Percentiles rank a stretch among this genome's conserved stretches.
phyloP scores from a whole-genome alignment of 2,888 invertebrate species.

The Drosophila austrosaltans region DNA sequence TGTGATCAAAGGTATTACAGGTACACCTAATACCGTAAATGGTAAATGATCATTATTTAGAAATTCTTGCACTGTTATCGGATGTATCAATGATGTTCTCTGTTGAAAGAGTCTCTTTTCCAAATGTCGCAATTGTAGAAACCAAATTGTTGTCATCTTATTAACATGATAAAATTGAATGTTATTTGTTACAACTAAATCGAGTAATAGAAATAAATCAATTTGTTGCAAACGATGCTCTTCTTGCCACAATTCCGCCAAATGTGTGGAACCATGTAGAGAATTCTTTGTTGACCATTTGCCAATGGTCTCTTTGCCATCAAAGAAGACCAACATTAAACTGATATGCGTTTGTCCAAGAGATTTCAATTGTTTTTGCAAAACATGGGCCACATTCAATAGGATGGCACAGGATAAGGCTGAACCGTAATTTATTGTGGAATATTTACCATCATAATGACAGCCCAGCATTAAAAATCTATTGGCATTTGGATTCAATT shows the following conservation, averaged over 20 bases:
- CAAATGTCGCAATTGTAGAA: conserved; percentile 87
- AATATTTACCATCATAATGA: conserved; percentile 91
- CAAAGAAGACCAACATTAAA: conserved; percentile 96
- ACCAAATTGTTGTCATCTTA: conserved; percentile 89
- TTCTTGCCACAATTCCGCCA: conserved; percentile 90
- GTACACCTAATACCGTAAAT: conserved; percentile 85
- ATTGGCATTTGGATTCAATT: conserved; percentile 87
- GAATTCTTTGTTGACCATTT: conserved; percentile 88
- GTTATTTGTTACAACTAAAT: conserved; percentile 93
- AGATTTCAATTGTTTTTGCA: conserved; percentile 86
- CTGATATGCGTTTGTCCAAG: conserved; percentile 82
- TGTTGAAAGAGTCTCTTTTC: conserved; percentile 86
- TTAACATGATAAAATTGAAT: conserved; percentile 93
- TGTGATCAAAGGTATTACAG: conserved; percentile 95
- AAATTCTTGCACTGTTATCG: conserved; percentile 86
- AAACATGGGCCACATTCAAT: conserved; percentile 90
- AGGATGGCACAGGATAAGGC: conserved; percentile 97
- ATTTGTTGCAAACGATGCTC: conserved; percentile 83
- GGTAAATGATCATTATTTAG: conserved; percentile 96
- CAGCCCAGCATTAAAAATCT: conserved; percentile 88
- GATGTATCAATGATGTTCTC: conserved; percentile 60
- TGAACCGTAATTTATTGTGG: conserved; percentile 84
- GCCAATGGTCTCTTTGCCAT: conserved; percentile 98
- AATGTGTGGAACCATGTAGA: conserved; percentile 95
- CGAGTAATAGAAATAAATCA: conserved; percentile 93